Evolutionary conservation across 2,797 vertebrate genomes (phyloP).

Genomic region (Cetoscarus ocellatus): DNA sequence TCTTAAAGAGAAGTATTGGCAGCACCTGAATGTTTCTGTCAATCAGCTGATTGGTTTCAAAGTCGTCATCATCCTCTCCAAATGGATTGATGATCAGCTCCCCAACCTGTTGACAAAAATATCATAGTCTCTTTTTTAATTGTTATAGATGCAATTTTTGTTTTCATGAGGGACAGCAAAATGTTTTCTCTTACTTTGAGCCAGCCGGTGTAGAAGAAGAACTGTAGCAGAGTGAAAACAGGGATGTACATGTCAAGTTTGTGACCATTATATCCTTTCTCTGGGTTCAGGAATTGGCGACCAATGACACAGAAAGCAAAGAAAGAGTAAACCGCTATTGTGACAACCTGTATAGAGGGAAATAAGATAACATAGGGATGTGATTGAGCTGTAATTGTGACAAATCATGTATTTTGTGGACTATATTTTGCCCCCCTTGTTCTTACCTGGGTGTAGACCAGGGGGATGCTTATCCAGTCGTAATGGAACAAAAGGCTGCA

Average conservation of each 20-base stretch:
- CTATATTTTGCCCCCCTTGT: not conserved
- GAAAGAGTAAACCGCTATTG: slow-evolving; percentile 91
- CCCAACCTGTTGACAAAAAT: slow-evolving; percentile 82
- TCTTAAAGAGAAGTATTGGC: no score
- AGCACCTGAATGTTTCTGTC: slow-evolving; percentile 93
- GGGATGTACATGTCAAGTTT: slow-evolving; percentile 89
- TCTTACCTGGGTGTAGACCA: slow-evolving; percentile 90
- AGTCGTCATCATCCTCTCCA: slow-evolving; percentile 93
- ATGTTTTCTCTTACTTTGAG: slow-evolving; percentile 85
- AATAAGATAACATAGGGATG: not conserved
- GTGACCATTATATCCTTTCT: slow-evolving; percentile 76
- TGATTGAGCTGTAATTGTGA: not conserved
- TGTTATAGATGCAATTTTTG: no score
- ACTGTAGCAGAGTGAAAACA: slow-evolving; percentile 91
- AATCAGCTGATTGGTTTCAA: slow-evolving; percentile 95
- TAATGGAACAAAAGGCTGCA: slow-evolving; percentile 93
- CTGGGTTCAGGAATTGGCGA: slow-evolving; percentile 89
- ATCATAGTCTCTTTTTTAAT: not conserved
- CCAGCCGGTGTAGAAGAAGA: slow-evolving; percentile 95
- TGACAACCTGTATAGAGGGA: slow-evolving; percentile 86
- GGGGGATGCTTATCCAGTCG: slow-evolving; percentile 94
- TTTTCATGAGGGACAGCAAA: not conserved
- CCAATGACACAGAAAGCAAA: slow-evolving; percentile 91
- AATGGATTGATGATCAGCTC: slow-evolving; percentile 95
- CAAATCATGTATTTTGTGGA: not conserved